Evolutionary conservation across 1,140 invertebrate genomes (phyloP).

Genomic region (Monomorium pharaonis): DNA sequence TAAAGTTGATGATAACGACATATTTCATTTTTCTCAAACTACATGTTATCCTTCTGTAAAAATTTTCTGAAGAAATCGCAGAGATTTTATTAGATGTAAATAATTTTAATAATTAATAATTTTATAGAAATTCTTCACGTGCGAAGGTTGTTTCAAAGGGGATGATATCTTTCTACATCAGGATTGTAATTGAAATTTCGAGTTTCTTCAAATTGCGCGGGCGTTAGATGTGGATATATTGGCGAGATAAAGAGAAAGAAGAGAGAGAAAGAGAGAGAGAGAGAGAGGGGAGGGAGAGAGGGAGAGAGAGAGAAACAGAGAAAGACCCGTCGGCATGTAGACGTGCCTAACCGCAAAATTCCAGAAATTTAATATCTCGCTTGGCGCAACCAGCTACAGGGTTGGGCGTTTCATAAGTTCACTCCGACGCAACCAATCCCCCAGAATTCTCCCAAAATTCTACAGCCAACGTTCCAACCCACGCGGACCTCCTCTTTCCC

Average conservation of each 20-base stretch:
- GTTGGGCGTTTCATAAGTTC: slow-evolving; percentile 83
- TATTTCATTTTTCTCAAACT: background rate
- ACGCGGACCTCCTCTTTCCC: slow-evolving; percentile 35
- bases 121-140: background rate
- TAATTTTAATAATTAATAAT: background rate
- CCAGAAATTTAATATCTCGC: slow-evolving; percentile 85
- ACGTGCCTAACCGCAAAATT: slow-evolving; percentile 84
- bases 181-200: slow-evolving; percentile 44
- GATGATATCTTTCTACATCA: slow-evolving; percentile 30
- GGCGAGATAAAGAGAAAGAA: slow-evolving; percentile 20
- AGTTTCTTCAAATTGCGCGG: slow-evolving; percentile 46
- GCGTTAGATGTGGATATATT: slow-evolving; percentile 24
- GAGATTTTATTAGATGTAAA: no score
- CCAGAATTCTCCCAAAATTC: slow-evolving; percentile 72
- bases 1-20: slow-evolving; percentile 38
- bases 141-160: slow-evolving; percentile 4
- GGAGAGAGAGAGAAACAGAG: slow-evolving; percentile 1
- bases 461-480: slow-evolving; percentile 65
- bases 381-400: slow-evolving; percentile 61
- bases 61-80: background rate
- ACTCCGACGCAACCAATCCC: slow-evolving; percentile 76
- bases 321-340: slow-evolving; percentile 71
- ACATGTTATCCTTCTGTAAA: no score
- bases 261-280: slow-evolving; percentile 11
- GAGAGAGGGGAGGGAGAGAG: slow-evolving; percentile 33